Percentiles rank a stretch among this genome's conserved stretches.
Conservation (phyloP, 2,797 vertebrate genomes). For the Loriculus beryllinus region DNA sequence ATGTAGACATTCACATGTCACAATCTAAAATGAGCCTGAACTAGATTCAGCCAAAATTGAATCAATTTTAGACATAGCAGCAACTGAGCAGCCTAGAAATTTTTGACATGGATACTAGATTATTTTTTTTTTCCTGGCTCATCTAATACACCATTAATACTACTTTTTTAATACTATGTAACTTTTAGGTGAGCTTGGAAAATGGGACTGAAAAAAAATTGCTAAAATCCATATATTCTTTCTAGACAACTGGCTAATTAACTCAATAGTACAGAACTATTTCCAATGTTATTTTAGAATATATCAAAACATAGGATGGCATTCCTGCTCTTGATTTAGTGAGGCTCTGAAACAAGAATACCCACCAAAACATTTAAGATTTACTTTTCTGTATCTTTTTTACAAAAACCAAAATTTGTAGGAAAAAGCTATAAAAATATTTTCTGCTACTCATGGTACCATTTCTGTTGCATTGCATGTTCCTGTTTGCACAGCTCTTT, state of each 20-base stretch:
- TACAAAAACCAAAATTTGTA: background rate
- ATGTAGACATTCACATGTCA: background rate
- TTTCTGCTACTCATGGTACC: background rate
- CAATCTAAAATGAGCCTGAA: background rate
- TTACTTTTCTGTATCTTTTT: background rate
- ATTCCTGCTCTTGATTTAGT: background rate
- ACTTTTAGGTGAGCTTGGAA: background rate
- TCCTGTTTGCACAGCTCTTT: background rate
- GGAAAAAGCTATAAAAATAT: background rate
- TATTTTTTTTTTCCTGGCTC: background rate
- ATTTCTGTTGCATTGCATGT: background rate
- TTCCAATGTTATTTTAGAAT: background rate
- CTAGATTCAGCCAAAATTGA: background rate
- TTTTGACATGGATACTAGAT: background rate
- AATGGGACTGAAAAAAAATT: background rate
- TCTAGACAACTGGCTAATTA: background rate
- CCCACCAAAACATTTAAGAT: accelerated
- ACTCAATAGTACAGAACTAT: background rate
- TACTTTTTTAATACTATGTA: background rate
- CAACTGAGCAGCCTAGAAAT: background rate
- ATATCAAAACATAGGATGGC: background rate
- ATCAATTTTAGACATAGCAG: background rate
- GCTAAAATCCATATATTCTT: background rate
- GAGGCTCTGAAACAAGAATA: background rate
- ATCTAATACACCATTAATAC: background rate